phyloP scores from a whole-genome alignment of 1,140 invertebrate species.

The Leptopilina boulardi region DNA sequence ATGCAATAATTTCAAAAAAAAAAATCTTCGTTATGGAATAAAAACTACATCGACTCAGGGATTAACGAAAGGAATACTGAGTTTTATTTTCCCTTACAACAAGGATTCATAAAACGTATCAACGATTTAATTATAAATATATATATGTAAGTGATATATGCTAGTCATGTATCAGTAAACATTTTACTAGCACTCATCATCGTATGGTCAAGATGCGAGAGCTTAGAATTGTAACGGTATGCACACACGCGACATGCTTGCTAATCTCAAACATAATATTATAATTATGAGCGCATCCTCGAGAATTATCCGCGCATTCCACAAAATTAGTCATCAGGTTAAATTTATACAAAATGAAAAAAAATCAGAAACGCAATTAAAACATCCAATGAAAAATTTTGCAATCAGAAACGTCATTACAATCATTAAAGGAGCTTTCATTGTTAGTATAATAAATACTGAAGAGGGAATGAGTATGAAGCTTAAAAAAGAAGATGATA shows the following conservation, averaged over 20 bases:
- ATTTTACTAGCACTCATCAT: constrained; percentile 11
- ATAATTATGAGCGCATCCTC: neutral
- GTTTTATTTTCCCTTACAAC: neutral
- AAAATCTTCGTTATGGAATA: no score
- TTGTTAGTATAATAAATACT: neutral
- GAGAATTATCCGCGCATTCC: constrained; percentile 1
- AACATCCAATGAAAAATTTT: no score
- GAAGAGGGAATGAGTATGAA: neutral
- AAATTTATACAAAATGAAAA: no score
- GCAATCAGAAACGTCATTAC: neutral
- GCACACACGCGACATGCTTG: constrained; percentile 8
- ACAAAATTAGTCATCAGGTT: neutral
- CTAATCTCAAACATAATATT: constrained; percentile 23
- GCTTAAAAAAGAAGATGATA: constrained; percentile 15
- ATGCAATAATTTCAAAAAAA: no score
- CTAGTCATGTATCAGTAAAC: neutral
- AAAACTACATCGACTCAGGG: no score
- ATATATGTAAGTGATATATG: constrained; percentile 5
- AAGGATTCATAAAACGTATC: neutral
- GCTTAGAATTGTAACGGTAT: constrained; percentile 26
- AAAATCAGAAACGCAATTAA: no score
- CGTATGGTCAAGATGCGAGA: constrained; percentile 26
- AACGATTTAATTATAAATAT: no score
- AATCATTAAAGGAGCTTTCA: neutral
- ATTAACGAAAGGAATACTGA: no score